Evolutionary conservation across 1,140 invertebrate species (phyloP).

Genomic region (Nylanderia fulva): DNA sequence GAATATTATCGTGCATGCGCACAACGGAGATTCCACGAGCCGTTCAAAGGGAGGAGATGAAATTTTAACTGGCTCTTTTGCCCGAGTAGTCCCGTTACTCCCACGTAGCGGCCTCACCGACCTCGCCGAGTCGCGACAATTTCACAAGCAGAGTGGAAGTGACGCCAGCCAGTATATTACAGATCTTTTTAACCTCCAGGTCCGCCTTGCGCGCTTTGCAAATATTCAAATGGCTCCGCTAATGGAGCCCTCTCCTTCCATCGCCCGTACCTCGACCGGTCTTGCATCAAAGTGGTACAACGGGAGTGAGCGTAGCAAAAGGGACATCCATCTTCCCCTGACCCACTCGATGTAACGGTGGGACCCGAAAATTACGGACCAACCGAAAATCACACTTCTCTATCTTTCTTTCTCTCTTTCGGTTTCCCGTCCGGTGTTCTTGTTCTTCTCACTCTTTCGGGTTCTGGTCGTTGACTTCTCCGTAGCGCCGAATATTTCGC

Average conservation of each 20-base stretch:
- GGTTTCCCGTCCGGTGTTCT: not conserved
- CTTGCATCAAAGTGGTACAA: constrained; percentile 83
- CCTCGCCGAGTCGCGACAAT: constrained; percentile 76
- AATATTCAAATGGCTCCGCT: constrained; percentile 85
- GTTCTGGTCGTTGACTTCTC: constrained; percentile 64
- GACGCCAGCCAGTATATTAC: constrained; percentile 82
- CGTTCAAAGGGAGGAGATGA: constrained; percentile 68
- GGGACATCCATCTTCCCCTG: constrained; percentile 81
- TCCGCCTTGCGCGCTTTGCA: constrained; percentile 83
- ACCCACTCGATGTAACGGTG: constrained; percentile 75
- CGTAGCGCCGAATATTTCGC: constrained; percentile 1
- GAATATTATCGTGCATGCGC: constrained; percentile 62
- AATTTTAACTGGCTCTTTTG: constrained; percentile 76
- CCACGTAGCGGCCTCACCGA: constrained; percentile 62
- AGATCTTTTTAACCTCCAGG: constrained; percentile 81
- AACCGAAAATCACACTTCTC: constrained; percentile 75
- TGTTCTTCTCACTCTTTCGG: constrained; percentile 48
- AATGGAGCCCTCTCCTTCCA: constrained; percentile 78
- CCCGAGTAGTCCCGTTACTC: constrained; percentile 74
- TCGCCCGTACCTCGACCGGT: constrained; percentile 65
- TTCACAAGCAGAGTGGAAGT: constrained; percentile 80
- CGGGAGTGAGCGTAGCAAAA: constrained; percentile 73
- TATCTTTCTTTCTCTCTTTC: constrained; percentile 20
- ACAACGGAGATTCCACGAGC: constrained; percentile 53
- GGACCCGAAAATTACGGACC: constrained; percentile 82